Evolutionary conservation across 2,888 invertebrate species (phyloP), one percentile per base, ranked within the genome.

Genomic region (Rhogogaster chlorosoma): DNA sequence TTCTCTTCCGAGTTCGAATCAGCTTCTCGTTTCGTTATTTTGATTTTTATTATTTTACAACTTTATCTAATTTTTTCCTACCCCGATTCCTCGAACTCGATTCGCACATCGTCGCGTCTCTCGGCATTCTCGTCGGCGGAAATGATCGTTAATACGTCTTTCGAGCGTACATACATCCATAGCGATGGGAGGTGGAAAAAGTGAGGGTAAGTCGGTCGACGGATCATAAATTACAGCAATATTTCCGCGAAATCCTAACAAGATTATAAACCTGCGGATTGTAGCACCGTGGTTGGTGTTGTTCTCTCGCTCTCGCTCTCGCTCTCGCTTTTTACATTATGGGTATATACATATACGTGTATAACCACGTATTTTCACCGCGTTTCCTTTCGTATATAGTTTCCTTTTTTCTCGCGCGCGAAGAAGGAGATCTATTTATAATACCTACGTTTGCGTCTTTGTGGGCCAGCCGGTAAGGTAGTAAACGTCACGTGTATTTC

Each of bases 401-500:
- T 36, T 12, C 38, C 84, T 85, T 87, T 87, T 85, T 84, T 85
- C 73, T 86, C 86, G 80, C 80, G 86, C 87, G 85, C 86, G 84
- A 83, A 85, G 84, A 85, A 86, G 88, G 85, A 89, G 90, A 91
- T 92, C 93, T 93, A 92, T 93, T 93, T 93, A 93, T 93, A 92
- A 92, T 92, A 88, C 67, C 32, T 67, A 67, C 86, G 90, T 91
- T 90, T 89, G 91, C 91, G 90, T 91, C 91, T 92, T 90, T 90
- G 89, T 90, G 91, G 89, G 88, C 89, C 89, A 90, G 91, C 92
- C 92, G 92, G 92, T 91, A 90, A 90, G 91, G 93, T 91, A 92
- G 92, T 92, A 93, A 93, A 93, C 90, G 93, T 93, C 93, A 92
- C 91, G 92, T 93, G 93, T 93, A 93, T 93, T 93, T 93, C 92